phyloP scores from a whole-genome alignment of 2,113 vertebrate species.

The Pteropus alecto region DNA sequence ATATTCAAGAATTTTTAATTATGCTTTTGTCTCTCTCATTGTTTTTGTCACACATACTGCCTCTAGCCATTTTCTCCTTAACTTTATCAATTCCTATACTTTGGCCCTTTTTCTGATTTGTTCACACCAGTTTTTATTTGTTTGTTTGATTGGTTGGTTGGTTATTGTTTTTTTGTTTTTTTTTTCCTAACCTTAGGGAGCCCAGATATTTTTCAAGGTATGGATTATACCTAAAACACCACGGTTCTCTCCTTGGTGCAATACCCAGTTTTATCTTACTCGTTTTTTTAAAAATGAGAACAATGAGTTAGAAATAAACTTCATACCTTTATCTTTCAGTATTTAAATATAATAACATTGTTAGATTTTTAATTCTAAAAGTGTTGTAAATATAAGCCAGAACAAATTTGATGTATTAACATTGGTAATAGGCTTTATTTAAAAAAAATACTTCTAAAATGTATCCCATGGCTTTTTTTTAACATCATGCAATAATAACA shows the following conservation, averaged over 20 bases:
- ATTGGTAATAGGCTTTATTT: not conserved
- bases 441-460: not conserved
- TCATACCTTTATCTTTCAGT: not conserved
- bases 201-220: not conserved
- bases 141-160: not conserved
- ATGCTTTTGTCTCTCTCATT: not conserved
- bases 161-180: too few species aligned
- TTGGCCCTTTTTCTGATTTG: not conserved
- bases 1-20: not conserved
- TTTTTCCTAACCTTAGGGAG: not conserved
- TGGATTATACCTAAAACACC: not conserved
- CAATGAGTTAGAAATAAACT: not conserved
- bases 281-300: not conserved
- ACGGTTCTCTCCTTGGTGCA: not conserved
- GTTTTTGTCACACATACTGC: not conserved
- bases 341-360: not conserved
- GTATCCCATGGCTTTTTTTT: not conserved
- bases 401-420: not conserved
- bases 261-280: not conserved
- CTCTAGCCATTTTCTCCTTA: not conserved
- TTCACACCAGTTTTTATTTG: not conserved
- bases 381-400: not conserved
- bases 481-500: not conserved
- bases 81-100: not conserved
- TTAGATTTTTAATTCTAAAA: not conserved